Conservation (phyloP, 2,888 invertebrate species). For the Chloroclysta siterata region DNA sequence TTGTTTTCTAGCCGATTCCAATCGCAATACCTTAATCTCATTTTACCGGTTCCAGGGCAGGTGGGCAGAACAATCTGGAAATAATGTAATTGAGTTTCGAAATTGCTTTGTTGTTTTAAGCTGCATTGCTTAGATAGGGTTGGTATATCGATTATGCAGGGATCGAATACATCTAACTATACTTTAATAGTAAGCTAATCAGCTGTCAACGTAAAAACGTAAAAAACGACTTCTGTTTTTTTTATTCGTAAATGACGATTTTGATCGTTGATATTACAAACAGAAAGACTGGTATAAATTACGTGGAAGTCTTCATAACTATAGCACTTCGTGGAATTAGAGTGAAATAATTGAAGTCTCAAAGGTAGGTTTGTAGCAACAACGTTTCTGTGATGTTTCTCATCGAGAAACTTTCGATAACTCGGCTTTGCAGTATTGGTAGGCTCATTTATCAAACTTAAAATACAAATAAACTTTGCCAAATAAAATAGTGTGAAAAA, state of each 20-base stretch:
- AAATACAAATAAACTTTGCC: too few relatives aligned
- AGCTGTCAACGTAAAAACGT: too few relatives aligned
- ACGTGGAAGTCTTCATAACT: slow-evolving; percentile 28
- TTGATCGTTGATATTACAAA: too few relatives aligned
- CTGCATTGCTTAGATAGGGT: slow-evolving; percentile 23
- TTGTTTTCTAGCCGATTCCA: slow-evolving; percentile 52
- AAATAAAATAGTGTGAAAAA: too few relatives aligned
- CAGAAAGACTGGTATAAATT: slow-evolving; percentile 24
- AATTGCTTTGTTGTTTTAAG: slow-evolving; percentile 40
- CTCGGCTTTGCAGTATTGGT: too few relatives aligned
- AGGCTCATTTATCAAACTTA: too few relatives aligned
- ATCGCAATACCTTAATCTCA: slow-evolving; percentile 59
- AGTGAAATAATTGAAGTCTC: slow-evolving; percentile 16
- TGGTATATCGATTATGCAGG: too few relatives aligned
- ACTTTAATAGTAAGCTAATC: too few relatives aligned
- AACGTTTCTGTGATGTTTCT: not conserved
- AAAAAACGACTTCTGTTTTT: too few relatives aligned
- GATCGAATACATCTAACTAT: too few relatives aligned
- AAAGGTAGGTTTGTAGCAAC: slow-evolving; percentile 1
- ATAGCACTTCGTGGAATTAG: slow-evolving; percentile 14
- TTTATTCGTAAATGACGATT: too few relatives aligned
- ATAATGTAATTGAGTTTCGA: slow-evolving; percentile 46
- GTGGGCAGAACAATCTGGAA: slow-evolving; percentile 54
- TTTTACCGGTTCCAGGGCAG: slow-evolving; percentile 58
- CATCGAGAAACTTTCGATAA: too few relatives aligned